Conservation (phyloP, 2,113 vertebrate genomes). For the Herpetotheres cachinnans region DNA sequence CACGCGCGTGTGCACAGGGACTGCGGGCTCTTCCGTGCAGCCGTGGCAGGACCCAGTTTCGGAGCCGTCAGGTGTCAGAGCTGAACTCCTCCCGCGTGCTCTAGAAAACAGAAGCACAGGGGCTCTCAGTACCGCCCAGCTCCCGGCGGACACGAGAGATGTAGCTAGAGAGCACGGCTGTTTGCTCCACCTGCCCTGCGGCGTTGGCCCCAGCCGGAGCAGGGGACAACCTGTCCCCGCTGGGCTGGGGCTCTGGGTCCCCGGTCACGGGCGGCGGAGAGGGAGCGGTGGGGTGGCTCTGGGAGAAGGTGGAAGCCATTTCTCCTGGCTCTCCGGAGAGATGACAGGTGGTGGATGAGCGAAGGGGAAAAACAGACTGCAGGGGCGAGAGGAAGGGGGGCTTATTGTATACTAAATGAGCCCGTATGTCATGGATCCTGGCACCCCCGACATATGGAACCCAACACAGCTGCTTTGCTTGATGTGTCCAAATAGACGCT, state of each 20-base stretch:
- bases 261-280: accelerated
- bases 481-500: neutral
- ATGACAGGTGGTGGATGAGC: conserved; percentile 61
- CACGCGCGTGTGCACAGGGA: accelerated
- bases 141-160: neutral
- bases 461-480: conserved; percentile 45
- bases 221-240: neutral
- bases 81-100: neutral
- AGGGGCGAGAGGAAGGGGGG: neutral
- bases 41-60: neutral
- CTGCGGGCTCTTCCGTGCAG: neutral
- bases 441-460: conserved; percentile 50
- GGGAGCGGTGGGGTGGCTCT: neutral
- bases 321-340: conserved; percentile 12
- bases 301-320: neutral
- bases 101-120: neutral
- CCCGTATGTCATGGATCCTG: conserved; percentile 48
- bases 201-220: neutral
- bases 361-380: neutral
- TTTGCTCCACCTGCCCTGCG: neutral
- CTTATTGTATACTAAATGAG: conserved; percentile 21
- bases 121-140: neutral
- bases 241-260: neutral
- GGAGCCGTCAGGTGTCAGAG: neutral
- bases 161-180: neutral